These are phyloP conservation scores for Eurytoma californica DNA, from an alignment of 2,888 invertebrate species.

Conservation along the genomic window DNA sequence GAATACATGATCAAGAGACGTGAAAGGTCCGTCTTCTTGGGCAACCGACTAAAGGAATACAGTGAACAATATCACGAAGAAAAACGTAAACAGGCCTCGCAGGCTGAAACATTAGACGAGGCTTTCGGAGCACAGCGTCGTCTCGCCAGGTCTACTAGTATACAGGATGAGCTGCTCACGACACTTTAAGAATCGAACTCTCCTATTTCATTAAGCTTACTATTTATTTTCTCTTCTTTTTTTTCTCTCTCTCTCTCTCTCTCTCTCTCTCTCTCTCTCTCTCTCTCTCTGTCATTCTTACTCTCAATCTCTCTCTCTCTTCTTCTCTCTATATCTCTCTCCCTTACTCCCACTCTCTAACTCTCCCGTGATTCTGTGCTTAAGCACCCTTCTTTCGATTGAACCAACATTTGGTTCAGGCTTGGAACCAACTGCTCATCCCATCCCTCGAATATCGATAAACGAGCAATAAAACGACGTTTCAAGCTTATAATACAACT, in stretches of 20 bases:
- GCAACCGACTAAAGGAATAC: conserved; percentile 89
- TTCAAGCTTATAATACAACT: no score
- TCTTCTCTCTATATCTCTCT: no score
- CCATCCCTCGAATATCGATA: no score
- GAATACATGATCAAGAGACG: conserved; percentile 96
- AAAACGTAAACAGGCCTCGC: conserved; percentile 80
- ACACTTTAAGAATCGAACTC: conserved; percentile 64
- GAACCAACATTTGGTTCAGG: no score
- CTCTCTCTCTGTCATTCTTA: not conserved
- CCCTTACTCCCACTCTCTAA: no score
- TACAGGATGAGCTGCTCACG: conserved; percentile 88
- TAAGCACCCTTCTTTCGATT: no score
- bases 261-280: conserved; percentile 1
- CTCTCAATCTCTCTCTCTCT: not conserved
- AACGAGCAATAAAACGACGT: no score
- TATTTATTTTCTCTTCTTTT: conserved; percentile 16
- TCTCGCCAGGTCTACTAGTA: conserved; percentile 86
- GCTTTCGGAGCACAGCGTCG: conserved; percentile 79
- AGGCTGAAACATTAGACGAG: conserved; percentile 77
- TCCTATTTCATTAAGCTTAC: not conserved
- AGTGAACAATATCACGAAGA: conserved; percentile 87
- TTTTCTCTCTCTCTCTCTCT: not conserved
- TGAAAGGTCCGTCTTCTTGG: conserved; percentile 90
- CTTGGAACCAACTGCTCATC: no score
- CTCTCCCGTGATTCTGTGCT: no score